Evolutionary conservation across 2,113 vertebrate genomes (phyloP).

Genomic region (Pundamilia nyererei): DNA sequence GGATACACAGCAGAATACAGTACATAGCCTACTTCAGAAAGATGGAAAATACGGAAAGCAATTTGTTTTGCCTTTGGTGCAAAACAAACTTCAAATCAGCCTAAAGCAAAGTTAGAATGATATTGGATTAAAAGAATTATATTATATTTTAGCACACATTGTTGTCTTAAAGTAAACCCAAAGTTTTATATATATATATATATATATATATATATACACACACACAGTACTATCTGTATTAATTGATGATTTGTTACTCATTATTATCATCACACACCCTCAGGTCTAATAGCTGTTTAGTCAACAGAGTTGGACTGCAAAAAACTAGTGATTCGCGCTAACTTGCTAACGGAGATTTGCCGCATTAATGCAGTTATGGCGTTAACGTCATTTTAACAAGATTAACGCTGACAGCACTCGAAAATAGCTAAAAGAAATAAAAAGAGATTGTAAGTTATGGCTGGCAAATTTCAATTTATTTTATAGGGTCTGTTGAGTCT

Average conservation of each 20-base stretch:
- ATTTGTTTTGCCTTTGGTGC: too few species aligned
- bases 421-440: background rate
- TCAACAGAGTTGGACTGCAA: background rate
- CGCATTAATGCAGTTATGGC: background rate
- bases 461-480: background rate
- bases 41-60: too few species aligned
- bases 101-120: too few species aligned
- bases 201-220: too few species aligned
- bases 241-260: background rate
- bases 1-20: too few species aligned
- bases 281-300: background rate
- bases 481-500: background rate
- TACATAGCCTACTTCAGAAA: too few species aligned
- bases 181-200: background rate
- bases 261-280: background rate
- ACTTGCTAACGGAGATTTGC: background rate
- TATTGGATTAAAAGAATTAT: too few species aligned
- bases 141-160: too few species aligned
- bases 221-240: background rate
- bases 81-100: too few species aligned
- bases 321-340: fast-evolving
- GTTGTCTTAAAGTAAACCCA: too few species aligned
- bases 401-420: background rate
- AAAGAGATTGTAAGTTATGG: background rate
- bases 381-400: fast-evolving